Evolutionary conservation across 1,140 invertebrate species (phyloP), one percentile per base, ranked within the genome.

Genomic region (Drosophila nebulosa): DNA sequence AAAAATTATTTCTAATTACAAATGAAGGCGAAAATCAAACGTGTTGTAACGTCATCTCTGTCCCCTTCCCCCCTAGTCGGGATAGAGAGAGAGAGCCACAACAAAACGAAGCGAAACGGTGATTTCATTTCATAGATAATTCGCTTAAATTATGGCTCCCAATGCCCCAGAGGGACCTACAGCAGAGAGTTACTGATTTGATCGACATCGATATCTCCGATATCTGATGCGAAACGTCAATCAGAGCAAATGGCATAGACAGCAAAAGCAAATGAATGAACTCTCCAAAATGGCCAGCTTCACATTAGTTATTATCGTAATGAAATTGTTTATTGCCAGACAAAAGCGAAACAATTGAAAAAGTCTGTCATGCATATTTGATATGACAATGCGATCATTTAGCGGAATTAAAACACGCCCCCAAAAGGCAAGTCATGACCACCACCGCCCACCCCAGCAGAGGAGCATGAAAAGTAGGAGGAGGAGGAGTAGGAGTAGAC

Each of bases 71-170:
- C 5, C n/a, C 10, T 36, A 12, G 39, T 21, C 14, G 10, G 42
- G 51, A 42, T 14, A 26, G 51, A 18, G 46, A 42, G 57, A 59
- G 56, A 73, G 80, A 74, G 74, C 70, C 76, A 65, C 63, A 55
- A 16, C 60, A 69, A 65, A 51, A 65, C 27, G 14, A 46, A 62
- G 56, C 59, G 62, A 77, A 88, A 73, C 88, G 78, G 65, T 90
- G 86, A 90, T 90, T 90, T 83, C 75, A 72, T 90, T 90, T 90
- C 81, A 83, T 86, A 90, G 81, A 90, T 90, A 90, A 90, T 88
- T 75, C 83, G 81, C 88, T 88, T 90, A 90, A 90, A 90, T 90
- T 90, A 90, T 90, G 83, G 81, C 86, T 64, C 75, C 58, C 75
- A 86, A 21, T 78, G 83, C 74, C 83, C 81, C 81, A 78, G 26